Percentiles rank a stretch among this genome's conserved stretches.
Conservation (phyloP, 2,888 invertebrate genomes). For the Drosophila robusta region DNA sequence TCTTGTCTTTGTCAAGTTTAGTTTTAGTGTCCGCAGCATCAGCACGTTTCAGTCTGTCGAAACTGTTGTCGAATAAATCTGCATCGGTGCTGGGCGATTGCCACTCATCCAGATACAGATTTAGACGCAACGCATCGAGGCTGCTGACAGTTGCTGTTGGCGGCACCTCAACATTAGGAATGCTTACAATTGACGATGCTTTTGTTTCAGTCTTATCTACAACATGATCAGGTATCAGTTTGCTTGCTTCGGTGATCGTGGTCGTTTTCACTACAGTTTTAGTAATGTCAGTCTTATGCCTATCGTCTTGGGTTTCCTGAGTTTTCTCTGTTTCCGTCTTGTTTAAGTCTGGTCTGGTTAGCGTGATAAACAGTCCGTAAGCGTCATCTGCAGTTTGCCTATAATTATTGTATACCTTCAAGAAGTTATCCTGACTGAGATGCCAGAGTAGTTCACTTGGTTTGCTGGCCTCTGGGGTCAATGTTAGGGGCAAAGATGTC, state of each 20-base stretch:
- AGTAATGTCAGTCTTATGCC: constrained; percentile 77
- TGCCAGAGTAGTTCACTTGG: constrained; percentile 58
- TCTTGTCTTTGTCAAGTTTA: constrained; percentile 63
- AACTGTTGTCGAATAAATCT: constrained; percentile 46
- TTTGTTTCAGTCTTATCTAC: constrained; percentile 76
- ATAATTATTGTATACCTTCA: constrained; percentile 51
- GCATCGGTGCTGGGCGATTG: constrained; percentile 46
- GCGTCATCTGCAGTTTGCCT: constrained; percentile 42
- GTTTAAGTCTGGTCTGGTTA: constrained; percentile 28
- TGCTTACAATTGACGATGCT: constrained; percentile 67
- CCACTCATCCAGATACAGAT: constrained; percentile 79
- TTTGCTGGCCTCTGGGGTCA: constrained; percentile 8
- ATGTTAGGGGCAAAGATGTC: constrained; percentile 6
- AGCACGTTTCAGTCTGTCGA: constrained; percentile 55
- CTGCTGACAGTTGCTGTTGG: constrained; percentile 33
- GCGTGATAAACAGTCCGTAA: constrained; percentile 39
- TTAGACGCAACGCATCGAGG: constrained; percentile 58
- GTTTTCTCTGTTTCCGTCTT: constrained; percentile 47
- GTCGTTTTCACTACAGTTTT: constrained; percentile 72
- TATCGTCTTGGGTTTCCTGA: constrained; percentile 74
- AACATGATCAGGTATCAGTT: constrained; percentile 58
- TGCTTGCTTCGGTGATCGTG: constrained; percentile 62
- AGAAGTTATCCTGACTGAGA: constrained; percentile 69
- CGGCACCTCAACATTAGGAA: constrained; percentile 61
- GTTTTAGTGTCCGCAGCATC: constrained; percentile 47